Evolutionary conservation across 2,113 vertebrate genomes (phyloP).

Genomic region (Podarcis muralis): DNA sequence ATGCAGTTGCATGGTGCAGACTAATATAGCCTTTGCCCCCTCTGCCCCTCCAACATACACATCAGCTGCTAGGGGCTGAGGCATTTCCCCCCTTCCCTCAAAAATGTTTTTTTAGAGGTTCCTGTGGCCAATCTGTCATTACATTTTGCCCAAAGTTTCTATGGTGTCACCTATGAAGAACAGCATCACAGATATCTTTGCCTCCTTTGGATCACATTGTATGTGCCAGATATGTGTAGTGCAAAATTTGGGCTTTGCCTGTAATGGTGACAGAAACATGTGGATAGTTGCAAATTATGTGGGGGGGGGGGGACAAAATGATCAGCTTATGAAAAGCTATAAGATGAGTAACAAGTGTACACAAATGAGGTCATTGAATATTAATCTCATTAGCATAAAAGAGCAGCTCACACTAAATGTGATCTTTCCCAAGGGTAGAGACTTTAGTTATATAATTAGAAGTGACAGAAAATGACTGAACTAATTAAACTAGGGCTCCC

Average conservation of each 20-base stretch:
- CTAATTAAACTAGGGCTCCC: slow-evolving; percentile 62
- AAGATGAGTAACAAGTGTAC: slow-evolving; percentile 51
- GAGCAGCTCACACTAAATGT: slow-evolving; percentile 57
- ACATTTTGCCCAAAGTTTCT: background rate
- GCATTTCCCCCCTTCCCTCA: too few relatives aligned
- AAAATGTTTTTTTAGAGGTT: background rate
- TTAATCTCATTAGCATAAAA: slow-evolving; percentile 49
- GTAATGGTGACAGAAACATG: background rate
- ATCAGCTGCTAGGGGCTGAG: too few relatives aligned
- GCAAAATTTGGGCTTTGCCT: background rate
- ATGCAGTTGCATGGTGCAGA: too few relatives aligned
- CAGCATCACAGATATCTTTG: background rate
- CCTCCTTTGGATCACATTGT: background rate
- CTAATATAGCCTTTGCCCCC: too few relatives aligned
- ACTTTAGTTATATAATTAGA: slow-evolving; percentile 66
- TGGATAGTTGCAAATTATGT: background rate
- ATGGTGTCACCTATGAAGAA: background rate
- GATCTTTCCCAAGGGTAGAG: slow-evolving; percentile 55
- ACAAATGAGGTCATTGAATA: slow-evolving; percentile 44
- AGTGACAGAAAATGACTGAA: slow-evolving; percentile 67
- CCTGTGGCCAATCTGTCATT: background rate
- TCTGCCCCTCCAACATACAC: too few relatives aligned
- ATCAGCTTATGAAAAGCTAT: slow-evolving; percentile 38
- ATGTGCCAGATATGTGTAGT: background rate
- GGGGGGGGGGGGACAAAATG: slow-evolving; percentile 45